These are phyloP conservation scores for Cephalopholis sonnerati DNA, from an alignment of 2,113 vertebrate genomes.

Conservation along the genomic window DNA sequence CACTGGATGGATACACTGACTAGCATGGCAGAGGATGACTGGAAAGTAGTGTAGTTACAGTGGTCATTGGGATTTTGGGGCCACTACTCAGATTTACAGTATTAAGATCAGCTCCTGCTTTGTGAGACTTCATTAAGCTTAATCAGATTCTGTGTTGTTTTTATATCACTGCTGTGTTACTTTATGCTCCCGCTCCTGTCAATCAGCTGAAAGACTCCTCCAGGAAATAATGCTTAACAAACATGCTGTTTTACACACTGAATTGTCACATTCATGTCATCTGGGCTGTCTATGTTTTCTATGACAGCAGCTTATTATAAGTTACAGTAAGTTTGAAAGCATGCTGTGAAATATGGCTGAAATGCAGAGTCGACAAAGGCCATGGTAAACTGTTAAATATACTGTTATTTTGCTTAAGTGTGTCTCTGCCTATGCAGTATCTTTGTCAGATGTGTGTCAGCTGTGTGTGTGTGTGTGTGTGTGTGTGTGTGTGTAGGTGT, in stretches of 20 bases:
- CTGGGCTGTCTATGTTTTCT: slow-evolving; percentile 15
- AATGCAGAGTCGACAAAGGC: not conserved
- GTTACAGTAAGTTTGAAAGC: slow-evolving; percentile 7
- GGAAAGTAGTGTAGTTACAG: not conserved
- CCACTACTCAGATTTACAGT: not conserved
- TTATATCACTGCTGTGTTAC: not conserved
- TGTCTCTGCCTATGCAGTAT: slow-evolving; percentile 4
- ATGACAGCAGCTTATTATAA: not conserved
- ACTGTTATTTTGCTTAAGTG: not conserved
- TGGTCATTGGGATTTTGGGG: not conserved
- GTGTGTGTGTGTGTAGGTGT: slow-evolving; percentile 16
- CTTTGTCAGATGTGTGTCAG: slow-evolving; percentile 18
- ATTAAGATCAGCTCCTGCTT: not conserved
- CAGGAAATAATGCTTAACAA: not conserved
- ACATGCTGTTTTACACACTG: not conserved
- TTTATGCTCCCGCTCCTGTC: not conserved
- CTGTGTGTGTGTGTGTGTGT: slow-evolving; percentile 2
- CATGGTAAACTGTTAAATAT: not conserved
- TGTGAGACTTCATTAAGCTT: not conserved
- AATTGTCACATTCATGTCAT: not conserved
- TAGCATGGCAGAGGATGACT: not conserved
- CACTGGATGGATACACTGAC: not conserved
- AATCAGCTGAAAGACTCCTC: not conserved
- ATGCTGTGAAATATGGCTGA: slow-evolving; percentile 8
- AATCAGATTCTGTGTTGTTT: not conserved